phyloP scores from a whole-genome alignment of 2,797 vertebrate genomes.

The Myoxocephalus aenaeus region DNA sequence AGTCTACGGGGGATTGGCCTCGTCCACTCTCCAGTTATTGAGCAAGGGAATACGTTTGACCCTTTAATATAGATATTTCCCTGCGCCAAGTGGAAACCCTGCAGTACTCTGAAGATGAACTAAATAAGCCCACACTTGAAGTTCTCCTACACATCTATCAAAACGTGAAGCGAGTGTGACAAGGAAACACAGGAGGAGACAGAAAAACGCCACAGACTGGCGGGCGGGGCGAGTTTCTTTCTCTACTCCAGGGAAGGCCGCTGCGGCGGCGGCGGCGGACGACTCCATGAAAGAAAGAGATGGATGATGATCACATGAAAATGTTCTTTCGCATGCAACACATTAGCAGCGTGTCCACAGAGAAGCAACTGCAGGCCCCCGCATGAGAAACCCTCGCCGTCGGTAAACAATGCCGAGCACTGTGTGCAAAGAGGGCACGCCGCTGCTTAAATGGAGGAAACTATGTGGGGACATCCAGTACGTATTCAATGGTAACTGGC shows the following conservation, averaged over 20 bases:
- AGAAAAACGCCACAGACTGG: constrained; percentile 48
- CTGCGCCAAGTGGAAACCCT: neutral
- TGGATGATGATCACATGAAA: constrained; percentile 67
- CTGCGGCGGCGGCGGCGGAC: constrained; percentile 1
- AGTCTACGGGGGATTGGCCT: neutral
- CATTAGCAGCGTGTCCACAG: constrained; percentile 58
- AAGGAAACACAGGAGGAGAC: constrained; percentile 29
- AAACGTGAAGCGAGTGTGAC: constrained; percentile 42
- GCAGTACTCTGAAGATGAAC: neutral
- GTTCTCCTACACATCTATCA: constrained; percentile 6
- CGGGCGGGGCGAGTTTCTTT: neutral
- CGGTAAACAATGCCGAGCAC: constrained; percentile 42
- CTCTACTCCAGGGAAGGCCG: constrained; percentile 35
- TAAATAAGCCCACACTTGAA: neutral
- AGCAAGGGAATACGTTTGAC: neutral
- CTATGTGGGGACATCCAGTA: neutral
- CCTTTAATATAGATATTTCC: neutral
- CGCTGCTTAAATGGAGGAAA: constrained; percentile 14
- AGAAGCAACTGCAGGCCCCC: constrained; percentile 35
- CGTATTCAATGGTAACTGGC: constrained; percentile 16
- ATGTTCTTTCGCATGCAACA: constrained; percentile 52
- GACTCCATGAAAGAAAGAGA: constrained; percentile 49
- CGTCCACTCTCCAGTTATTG: neutral
- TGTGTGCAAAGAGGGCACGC: constrained; percentile 20
- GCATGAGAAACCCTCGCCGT: constrained; percentile 1